These are phyloP conservation scores for Falco punctatus DNA, from an alignment of 2,113 vertebrate species.

Conservation along the genomic window DNA sequence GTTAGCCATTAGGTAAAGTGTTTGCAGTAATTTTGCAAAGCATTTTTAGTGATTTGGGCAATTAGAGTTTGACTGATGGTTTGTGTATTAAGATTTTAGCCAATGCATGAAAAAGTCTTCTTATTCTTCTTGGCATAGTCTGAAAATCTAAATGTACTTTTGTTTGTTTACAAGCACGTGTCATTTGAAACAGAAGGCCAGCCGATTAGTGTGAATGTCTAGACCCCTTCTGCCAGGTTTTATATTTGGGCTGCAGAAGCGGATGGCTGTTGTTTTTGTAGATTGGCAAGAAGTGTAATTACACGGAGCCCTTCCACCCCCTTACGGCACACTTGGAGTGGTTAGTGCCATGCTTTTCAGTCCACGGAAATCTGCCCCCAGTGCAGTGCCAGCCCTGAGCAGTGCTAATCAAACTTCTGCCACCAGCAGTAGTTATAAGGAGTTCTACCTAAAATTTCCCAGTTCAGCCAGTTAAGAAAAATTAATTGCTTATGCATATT, in stretches of 20 bases:
- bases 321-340: background rate
- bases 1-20: background rate
- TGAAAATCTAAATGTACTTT: background rate
- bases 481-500: background rate
- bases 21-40: background rate
- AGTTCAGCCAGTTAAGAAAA: background rate
- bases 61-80: background rate
- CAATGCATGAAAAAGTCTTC: background rate
- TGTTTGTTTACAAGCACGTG: conserved; percentile 37
- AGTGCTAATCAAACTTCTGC: background rate
- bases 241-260: background rate
- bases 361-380: background rate
- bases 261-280: conserved; percentile 5
- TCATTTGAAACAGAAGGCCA: conserved; percentile 16
- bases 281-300: conserved; percentile 4
- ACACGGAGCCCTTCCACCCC: background rate
- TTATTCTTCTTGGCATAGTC: background rate
- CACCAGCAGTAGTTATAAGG: background rate
- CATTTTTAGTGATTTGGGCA: background rate
- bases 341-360: background rate
- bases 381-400: background rate
- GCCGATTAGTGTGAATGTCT: background rate
- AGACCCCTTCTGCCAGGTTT: conserved; percentile 26
- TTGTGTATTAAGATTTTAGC: conserved; percentile 1
- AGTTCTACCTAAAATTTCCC: background rate